Evolutionary conservation across 1,140 invertebrate species (phyloP).

Genomic region (Uloborus diversus): DNA sequence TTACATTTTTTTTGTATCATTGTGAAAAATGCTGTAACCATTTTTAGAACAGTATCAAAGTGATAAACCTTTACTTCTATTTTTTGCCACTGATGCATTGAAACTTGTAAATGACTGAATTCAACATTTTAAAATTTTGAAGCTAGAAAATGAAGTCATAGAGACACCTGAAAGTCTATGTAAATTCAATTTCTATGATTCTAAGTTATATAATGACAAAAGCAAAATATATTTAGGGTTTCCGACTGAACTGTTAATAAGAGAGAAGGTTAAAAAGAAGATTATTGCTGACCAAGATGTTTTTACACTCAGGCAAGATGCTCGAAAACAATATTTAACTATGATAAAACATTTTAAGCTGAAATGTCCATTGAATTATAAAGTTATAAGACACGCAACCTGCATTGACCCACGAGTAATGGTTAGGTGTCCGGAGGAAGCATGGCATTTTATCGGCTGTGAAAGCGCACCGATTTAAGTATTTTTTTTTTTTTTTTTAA

Average conservation of each 20-base stretch:
- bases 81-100: conserved; percentile 1
- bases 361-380: conserved; percentile 13
- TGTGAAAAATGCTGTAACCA: neutral
- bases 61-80: neutral
- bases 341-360: neutral
- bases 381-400: neutral
- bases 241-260: neutral
- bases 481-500: no score
- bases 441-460: no score
- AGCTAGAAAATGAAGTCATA: neutral
- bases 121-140: conserved; percentile 5
- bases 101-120: neutral
- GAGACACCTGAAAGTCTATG: neutral
- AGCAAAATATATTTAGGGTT: conserved; percentile 3
- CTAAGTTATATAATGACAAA: no score
- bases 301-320: neutral
- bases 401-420: conserved; percentile 2
- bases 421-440: neutral
- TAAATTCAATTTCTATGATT: neutral
- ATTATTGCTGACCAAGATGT: neutral
- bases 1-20: neutral
- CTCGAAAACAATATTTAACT: neutral
- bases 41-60: conserved; percentile 4
- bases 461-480: no score
- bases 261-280: neutral